Conservation (phyloP, 1,140 invertebrate genomes). For the Cylas formicarius region DNA sequence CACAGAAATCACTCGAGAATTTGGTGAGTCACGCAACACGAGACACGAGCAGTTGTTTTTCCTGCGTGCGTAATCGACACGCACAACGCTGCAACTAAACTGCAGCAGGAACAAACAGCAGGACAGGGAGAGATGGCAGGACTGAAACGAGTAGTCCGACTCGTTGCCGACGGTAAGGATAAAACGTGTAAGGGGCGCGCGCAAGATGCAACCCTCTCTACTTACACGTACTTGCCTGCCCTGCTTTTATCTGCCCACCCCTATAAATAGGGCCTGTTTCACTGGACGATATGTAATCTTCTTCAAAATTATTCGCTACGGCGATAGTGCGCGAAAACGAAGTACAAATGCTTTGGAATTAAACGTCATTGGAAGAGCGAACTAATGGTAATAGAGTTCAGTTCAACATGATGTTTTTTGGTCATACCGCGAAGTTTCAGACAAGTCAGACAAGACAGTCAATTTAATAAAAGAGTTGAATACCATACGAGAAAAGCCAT, state of each 20-base stretch:
- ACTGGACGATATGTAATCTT: too few species aligned
- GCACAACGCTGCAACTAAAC: slow-evolving; percentile 36
- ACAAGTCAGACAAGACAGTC: too few species aligned
- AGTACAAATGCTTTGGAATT: too few species aligned
- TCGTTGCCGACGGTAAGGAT: slow-evolving; percentile 18
- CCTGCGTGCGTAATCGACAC: slow-evolving; percentile 31
- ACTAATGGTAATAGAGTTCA: too few species aligned
- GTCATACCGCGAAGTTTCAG: too few species aligned
- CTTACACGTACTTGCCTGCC: slow-evolving; percentile 23
- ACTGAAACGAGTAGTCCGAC: slow-evolving; percentile 6
- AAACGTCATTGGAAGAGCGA: too few species aligned
- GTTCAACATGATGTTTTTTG: too few species aligned
- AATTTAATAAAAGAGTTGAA: too few species aligned
- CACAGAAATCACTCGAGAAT: slow-evolving; percentile 9
- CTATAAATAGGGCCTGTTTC: slow-evolving; percentile 27
- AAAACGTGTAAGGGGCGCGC: slow-evolving; percentile 31
- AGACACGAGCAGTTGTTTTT: not conserved
- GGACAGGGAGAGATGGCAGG: slow-evolving; percentile 7
- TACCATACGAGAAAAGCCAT: too few species aligned
- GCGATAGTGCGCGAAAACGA: too few species aligned
- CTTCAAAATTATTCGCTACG: too few species aligned
- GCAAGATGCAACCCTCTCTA: slow-evolving; percentile 34
- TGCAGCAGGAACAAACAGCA: slow-evolving; percentile 15
- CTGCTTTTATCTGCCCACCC: slow-evolving; percentile 29
- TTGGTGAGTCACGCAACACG: slow-evolving; percentile 7